Conservation (phyloP, 1,140 invertebrate genomes). For the Scaptomyza hsui region DNA sequence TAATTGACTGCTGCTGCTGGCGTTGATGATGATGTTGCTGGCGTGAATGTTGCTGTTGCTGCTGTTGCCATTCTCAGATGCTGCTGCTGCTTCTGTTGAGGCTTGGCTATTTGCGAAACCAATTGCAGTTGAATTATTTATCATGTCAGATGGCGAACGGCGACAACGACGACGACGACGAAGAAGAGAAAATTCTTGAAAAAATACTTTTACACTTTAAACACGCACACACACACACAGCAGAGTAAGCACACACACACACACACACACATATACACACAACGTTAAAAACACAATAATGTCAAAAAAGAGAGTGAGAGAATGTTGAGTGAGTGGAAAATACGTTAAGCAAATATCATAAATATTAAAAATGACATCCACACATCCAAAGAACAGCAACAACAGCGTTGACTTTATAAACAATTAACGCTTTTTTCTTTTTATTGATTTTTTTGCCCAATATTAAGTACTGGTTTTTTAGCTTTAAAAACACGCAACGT, state of each 20-base stretch:
- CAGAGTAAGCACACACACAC: conserved; percentile 34
- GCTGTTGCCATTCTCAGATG: conserved; percentile 28
- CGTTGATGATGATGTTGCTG: conserved; percentile 29
- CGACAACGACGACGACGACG: conserved; percentile 28
- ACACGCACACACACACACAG: conserved; percentile 54
- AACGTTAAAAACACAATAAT: conserved; percentile 62
- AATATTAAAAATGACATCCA: conserved; percentile 75
- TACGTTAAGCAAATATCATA: conserved; percentile 77
- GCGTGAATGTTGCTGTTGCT: conserved; percentile 31
- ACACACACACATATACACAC: conserved; percentile 47
- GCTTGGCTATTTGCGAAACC: conserved; percentile 75
- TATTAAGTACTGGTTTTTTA: conserved; percentile 17
- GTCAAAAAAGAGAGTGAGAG: conserved; percentile 6
- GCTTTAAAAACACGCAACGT: conserved; percentile 44
- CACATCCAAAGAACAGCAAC: conserved; percentile 30
- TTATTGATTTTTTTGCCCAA: conserved; percentile 30
- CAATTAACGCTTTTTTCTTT: conserved; percentile 70
- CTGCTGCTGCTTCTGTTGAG: conserved; percentile 13
- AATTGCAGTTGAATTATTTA: conserved; percentile 82
- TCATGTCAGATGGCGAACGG: conserved; percentile 71
- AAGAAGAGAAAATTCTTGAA: conserved; percentile 81
- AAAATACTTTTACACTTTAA: conserved; percentile 78
- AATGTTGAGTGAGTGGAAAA: conserved; percentile 67
- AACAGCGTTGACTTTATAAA: conserved; percentile 37
- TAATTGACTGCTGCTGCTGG: conserved; percentile 76